Evolutionary conservation across 2,888 invertebrate species (phyloP).

Genomic region (Sphaeridia pumilis): DNA sequence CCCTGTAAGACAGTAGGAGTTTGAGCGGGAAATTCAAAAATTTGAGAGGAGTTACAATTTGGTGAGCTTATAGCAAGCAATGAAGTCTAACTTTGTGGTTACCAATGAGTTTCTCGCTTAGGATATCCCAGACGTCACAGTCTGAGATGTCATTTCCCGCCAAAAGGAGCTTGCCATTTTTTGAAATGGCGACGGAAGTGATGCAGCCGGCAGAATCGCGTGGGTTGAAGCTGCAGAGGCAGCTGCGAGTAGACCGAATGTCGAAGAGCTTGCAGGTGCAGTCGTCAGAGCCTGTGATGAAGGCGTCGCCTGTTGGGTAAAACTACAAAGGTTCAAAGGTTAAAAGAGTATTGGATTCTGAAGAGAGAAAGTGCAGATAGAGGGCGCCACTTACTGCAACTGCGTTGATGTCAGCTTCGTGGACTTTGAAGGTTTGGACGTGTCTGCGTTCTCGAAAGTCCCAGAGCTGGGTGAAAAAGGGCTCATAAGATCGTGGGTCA

Average conservation of each 20-base stretch:
- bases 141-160: neutral
- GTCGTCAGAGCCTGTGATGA: neutral
- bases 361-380: neutral
- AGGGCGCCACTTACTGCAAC: neutral
- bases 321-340: neutral
- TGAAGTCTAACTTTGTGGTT: too few relatives aligned
- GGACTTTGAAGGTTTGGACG: neutral
- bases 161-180: neutral
- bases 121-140: neutral
- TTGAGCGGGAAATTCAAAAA: too few relatives aligned
- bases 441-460: neutral
- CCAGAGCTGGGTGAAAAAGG: too few relatives aligned
- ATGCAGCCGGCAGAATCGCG: neutral
- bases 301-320: neutral
- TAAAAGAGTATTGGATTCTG: neutral
- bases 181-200: neutral
- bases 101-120: too few relatives aligned
- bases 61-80: too few relatives aligned
- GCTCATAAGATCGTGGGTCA: too few relatives aligned
- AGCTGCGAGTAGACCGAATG: neutral
- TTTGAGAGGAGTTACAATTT: too few relatives aligned
- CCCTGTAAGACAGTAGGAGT: too few relatives aligned
- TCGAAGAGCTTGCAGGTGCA: neutral
- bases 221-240: neutral
- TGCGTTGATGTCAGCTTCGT: neutral